Conservation (phyloP, 2,888 invertebrate species). For the Orchesella flavescens region DNA sequence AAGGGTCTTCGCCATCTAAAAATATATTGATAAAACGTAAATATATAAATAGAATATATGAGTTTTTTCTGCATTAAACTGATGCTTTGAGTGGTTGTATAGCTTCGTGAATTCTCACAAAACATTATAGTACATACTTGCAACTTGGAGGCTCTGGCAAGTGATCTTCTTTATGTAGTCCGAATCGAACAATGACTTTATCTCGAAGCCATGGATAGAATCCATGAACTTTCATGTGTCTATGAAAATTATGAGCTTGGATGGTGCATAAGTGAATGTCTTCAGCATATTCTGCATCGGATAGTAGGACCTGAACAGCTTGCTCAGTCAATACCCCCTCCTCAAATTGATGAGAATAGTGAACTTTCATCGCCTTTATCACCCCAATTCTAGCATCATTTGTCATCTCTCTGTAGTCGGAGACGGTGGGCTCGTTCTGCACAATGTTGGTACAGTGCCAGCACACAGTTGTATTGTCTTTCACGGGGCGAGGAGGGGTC, state of each 20-base stretch:
- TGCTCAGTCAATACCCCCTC: constrained; percentile 80
- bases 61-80: no score
- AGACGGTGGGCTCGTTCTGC: constrained; percentile 78
- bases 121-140: background rate
- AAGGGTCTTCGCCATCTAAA: constrained; percentile 33
- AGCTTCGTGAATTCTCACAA: background rate
- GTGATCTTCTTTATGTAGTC: constrained; percentile 33
- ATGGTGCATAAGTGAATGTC: constrained; percentile 73
- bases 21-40: no score
- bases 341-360: constrained; percentile 73
- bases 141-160: constrained; percentile 23
- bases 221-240: constrained; percentile 61
- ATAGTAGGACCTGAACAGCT: constrained; percentile 78
- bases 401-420: constrained; percentile 78
- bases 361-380: constrained; percentile 78
- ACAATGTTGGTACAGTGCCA: constrained; percentile 72
- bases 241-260: constrained; percentile 63
- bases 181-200: constrained; percentile 71
- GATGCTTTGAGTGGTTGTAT: background rate
- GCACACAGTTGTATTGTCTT: constrained; percentile 62
- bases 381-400: constrained; percentile 79
- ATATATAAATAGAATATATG: no score
- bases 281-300: constrained; percentile 77
- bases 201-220: constrained; percentile 76
- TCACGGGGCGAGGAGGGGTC: constrained; percentile 35